Percentiles rank a stretch among this genome's conserved stretches.
These are phyloP conservation scores for Drosophila kuntzei DNA, from an alignment of 2,888 invertebrate genomes.

Conservation along the genomic window DNA sequence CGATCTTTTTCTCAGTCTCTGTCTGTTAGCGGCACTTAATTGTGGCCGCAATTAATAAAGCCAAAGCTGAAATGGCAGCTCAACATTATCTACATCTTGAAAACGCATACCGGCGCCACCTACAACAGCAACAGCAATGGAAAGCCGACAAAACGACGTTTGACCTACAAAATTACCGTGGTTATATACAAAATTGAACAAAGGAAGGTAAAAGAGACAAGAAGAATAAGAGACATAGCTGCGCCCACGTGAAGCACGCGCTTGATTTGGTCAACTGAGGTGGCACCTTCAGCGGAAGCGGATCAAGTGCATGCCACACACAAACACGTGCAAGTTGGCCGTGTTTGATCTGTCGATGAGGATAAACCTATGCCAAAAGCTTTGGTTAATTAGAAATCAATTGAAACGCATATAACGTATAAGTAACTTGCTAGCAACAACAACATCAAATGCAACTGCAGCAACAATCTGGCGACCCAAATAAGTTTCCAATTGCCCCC, in stretches of 20 bases:
- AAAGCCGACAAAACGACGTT: constrained; percentile 56
- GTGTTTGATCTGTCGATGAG: constrained; percentile 20
- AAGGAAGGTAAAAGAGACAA: not conserved
- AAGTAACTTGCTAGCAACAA: constrained; percentile 45
- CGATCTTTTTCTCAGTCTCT: not conserved
- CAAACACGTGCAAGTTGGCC: constrained; percentile 6
- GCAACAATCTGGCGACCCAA: constrained; percentile 63
- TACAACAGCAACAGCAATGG: constrained; percentile 22
- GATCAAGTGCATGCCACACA: constrained; percentile 67
- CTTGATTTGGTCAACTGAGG: constrained; percentile 34
- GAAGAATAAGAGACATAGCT: not conserved
- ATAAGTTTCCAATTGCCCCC: constrained; percentile 52
- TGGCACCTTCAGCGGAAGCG: constrained; percentile 59
- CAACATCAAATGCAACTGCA: constrained; percentile 27
- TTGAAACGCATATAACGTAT: constrained; percentile 58
- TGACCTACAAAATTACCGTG: constrained; percentile 62
- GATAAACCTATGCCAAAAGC: constrained; percentile 52
- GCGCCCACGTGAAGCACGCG: constrained; percentile 53
- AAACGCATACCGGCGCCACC: constrained; percentile 38
- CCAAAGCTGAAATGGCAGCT: constrained; percentile 29
- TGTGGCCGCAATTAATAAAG: constrained; percentile 64
- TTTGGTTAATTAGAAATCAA: constrained; percentile 73
- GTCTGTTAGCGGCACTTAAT: constrained; percentile 40
- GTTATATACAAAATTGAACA: not conserved
- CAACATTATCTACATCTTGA: constrained; percentile 51